Evolutionary conservation across 2,888 invertebrate genomes (phyloP).

Genomic region (Ariolimax columbianus): DNA sequence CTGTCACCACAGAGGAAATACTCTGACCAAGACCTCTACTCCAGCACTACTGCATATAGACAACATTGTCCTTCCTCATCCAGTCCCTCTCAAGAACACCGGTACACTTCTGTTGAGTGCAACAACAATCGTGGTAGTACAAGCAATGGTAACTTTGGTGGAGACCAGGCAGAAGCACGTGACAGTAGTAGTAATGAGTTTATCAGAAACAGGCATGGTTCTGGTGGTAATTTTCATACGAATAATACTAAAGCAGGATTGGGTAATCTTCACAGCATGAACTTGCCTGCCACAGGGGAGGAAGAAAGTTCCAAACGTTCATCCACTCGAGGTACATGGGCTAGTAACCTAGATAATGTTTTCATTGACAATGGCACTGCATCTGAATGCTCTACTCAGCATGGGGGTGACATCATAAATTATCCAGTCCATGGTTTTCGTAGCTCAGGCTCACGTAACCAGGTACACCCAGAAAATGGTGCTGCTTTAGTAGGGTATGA

Average conservation of each 20-base stretch:
- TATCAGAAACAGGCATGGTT: constrained; percentile 29
- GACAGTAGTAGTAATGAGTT: constrained; percentile 12
- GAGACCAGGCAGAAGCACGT: neutral
- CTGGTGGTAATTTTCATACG: constrained; percentile 28
- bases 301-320: constrained; percentile 30
- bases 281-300: neutral
- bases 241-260: constrained; percentile 29
- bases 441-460: constrained; percentile 58
- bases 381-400: constrained; percentile 11
- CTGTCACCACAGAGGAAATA: constrained; percentile 49
- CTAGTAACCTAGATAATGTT: constrained; percentile 38
- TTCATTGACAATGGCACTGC: constrained; percentile 36
- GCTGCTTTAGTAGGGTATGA: constrained; percentile 63
- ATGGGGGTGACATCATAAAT: neutral
- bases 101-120: constrained; percentile 52
- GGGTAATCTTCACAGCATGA: neutral
- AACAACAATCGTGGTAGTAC: constrained; percentile 42
- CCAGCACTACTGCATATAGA: constrained; percentile 51
- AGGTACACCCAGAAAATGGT: constrained; percentile 65
- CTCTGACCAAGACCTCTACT: constrained; percentile 57
- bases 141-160: constrained; percentile 46
- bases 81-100: constrained; percentile 48
- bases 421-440: constrained; percentile 52
- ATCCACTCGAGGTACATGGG: constrained; percentile 20
- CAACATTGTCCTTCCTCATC: constrained; percentile 49